Percentiles rank a stretch among this genome's conserved stretches.
phyloP scores from a whole-genome alignment of 2,888 invertebrate species.

The Drosophila barbarae region DNA sequence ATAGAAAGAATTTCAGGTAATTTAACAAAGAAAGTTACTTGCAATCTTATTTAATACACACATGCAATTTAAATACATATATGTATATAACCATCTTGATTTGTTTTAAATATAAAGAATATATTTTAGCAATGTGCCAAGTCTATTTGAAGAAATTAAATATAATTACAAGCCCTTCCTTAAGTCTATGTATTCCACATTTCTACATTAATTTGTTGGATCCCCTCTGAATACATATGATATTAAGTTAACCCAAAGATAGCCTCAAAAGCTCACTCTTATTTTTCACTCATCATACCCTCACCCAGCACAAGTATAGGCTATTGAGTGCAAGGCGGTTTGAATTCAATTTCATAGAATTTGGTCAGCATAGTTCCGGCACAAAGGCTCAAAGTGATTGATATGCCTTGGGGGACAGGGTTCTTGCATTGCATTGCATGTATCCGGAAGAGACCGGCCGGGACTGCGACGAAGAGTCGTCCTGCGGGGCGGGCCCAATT shows the following conservation, averaged over 20 bases:
- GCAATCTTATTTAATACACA: background rate
- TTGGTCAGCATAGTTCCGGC: slow-evolving; percentile 21
- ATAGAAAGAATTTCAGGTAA: background rate
- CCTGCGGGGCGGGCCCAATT: background rate
- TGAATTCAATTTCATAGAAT: slow-evolving; percentile 20
- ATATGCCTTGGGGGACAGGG: slow-evolving; percentile 14
- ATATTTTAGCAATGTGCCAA: too few relatives aligned
- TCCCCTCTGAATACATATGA: background rate
- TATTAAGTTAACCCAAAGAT: background rate
- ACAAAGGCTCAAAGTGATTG: slow-evolving; percentile 25
- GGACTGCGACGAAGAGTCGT: background rate
- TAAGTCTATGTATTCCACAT: too few relatives aligned
- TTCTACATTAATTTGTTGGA: too few relatives aligned
- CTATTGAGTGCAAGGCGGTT: background rate
- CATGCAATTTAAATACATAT: background rate
- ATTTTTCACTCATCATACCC: background rate
- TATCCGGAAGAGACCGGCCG: background rate
- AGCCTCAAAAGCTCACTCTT: background rate
- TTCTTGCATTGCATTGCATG: background rate
- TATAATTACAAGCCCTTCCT: background rate
- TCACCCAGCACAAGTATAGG: background rate
- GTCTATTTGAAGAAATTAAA: background rate
- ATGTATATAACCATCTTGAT: too few relatives aligned
- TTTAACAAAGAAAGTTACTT: background rate
- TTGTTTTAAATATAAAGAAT: too few relatives aligned